phyloP scores from a whole-genome alignment of 2,113 vertebrate species.

The Caracal caracal region DNA sequence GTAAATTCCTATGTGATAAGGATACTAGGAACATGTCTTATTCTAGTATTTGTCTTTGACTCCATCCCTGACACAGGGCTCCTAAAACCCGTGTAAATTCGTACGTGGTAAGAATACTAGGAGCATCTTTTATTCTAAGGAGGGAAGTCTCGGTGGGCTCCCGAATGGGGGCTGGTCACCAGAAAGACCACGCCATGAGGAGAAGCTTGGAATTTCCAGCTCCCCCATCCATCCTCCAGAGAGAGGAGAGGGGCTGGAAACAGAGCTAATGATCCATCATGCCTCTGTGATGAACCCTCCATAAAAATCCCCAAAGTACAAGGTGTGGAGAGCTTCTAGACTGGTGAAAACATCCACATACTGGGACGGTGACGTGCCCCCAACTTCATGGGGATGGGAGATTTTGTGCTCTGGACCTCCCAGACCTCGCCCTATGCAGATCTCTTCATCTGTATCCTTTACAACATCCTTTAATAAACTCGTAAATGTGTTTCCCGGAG shows the following conservation, averaged over 20 bases:
- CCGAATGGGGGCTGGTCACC: too few relatives aligned
- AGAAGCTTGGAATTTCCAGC: not conserved
- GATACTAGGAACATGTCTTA: not conserved
- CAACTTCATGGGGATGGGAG: not conserved
- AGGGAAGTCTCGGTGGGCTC: not conserved
- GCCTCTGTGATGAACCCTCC: not conserved
- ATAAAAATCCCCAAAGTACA: accelerated
- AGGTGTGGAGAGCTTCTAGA: not conserved
- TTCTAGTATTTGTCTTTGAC: not conserved
- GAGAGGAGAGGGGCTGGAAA: not conserved
- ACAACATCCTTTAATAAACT: not conserved
- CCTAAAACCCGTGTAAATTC: not conserved
- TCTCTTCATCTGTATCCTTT: not conserved
- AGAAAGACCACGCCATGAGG: not conserved
- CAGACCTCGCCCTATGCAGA: not conserved
- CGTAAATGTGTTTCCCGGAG: too few relatives aligned
- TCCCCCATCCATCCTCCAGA: not conserved
- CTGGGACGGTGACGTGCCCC: not conserved
- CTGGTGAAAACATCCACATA: not conserved
- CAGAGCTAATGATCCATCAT: too few relatives aligned
- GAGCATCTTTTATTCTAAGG: not conserved
- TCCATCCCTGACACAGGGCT: not conserved
- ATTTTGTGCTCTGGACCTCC: not conserved
- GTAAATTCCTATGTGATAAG: not conserved
- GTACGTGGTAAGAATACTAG: not conserved